Percentiles rank a stretch among this genome's conserved stretches.
phyloP scores from a whole-genome alignment of 2,888 invertebrate genomes.

The Chorisops tibialis region DNA sequence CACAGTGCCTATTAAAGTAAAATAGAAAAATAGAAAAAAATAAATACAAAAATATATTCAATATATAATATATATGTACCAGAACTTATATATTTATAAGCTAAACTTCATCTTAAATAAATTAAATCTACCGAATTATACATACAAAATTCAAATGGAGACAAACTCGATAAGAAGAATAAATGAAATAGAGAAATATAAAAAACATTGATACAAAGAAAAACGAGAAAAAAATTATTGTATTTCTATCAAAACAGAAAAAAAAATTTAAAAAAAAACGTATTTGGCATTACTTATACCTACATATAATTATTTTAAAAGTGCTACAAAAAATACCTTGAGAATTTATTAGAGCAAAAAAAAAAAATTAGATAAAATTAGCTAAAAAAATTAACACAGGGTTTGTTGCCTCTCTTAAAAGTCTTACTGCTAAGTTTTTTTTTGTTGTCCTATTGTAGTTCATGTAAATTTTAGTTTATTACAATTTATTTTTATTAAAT shows the following conservation, averaged over 20 bases:
- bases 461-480: not conserved
- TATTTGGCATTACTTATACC: too few relatives aligned
- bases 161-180: conserved; percentile 3
- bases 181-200: not conserved
- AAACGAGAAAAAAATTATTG: not conserved
- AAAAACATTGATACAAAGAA: not conserved
- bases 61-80: not conserved
- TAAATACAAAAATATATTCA: not conserved
- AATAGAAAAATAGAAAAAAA: conserved; percentile 24
- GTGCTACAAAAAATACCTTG: not conserved
- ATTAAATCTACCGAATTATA: too few relatives aligned
- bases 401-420: conserved; percentile 16
- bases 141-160: not conserved
- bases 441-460: not conserved
- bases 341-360: not conserved
- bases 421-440: not conserved
- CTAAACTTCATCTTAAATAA: too few relatives aligned
- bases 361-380: not conserved
- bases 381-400: conserved; percentile 9
- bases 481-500: not conserved
- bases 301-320: not conserved
- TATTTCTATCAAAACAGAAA: not conserved
- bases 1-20: conserved; percentile 67
- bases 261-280: not conserved
- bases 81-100: too few relatives aligned